These are phyloP conservation scores for Eulithis testata DNA, from an alignment of 2,888 invertebrate species.

Conservation along the genomic window DNA sequence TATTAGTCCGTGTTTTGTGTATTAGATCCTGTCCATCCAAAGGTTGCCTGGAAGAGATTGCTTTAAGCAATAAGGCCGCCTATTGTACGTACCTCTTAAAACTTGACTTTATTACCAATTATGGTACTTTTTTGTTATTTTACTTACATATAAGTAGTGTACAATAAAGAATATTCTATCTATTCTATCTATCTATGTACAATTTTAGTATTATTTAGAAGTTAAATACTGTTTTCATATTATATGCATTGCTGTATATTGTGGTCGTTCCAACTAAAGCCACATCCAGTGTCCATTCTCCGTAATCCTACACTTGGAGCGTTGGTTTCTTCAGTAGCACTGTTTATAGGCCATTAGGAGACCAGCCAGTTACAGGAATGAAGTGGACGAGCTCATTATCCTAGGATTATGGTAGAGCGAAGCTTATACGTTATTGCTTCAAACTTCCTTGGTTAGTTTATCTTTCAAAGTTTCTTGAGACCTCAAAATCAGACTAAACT, in stretches of 20 bases:
- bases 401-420: slow-evolving; percentile 68
- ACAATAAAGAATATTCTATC: too few species aligned
- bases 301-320: slow-evolving; percentile 35
- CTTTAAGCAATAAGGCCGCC: too few species aligned
- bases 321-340: slow-evolving; percentile 67
- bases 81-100: too few species aligned
- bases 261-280: neutral
- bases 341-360: slow-evolving; percentile 79
- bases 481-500: too few species aligned
- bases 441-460: slow-evolving; percentile 22
- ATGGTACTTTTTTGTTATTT: too few species aligned
- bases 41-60: too few species aligned
- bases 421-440: slow-evolving; percentile 27
- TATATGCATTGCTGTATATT: neutral
- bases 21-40: too few species aligned
- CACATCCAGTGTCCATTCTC: slow-evolving; percentile 46
- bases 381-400: slow-evolving; percentile 77
- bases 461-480: slow-evolving; percentile 1
- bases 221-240: neutral
- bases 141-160: too few species aligned
- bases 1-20: too few species aligned
- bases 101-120: too few species aligned
- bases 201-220: too few species aligned
- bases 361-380: slow-evolving; percentile 75
- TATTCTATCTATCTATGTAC: too few species aligned